Evolutionary conservation across 53 echinoderm and acorn worm species (phyloP).

Genomic region (Stichopus horrens): DNA sequence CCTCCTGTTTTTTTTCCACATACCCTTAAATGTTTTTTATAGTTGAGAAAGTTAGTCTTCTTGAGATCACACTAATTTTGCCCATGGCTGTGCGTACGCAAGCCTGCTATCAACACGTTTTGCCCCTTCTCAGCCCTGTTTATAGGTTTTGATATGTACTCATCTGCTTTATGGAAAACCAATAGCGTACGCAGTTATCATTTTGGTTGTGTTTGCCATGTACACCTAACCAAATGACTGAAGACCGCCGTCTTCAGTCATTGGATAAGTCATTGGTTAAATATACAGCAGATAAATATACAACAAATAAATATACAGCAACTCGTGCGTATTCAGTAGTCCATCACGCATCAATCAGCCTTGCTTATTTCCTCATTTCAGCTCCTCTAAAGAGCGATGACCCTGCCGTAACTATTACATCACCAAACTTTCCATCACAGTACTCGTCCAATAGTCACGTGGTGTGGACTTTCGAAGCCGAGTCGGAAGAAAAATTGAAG

Average conservation of each 20-base stretch:
- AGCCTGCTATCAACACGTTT: too few species aligned
- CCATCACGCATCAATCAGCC: not conserved
- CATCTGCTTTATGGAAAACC: too few species aligned
- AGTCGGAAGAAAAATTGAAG: not conserved
- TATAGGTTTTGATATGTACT: too few species aligned
- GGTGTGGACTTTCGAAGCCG: conserved; percentile 2
- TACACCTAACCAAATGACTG: too few species aligned
- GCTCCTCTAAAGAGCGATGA: not conserved
- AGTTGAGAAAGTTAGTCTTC: too few species aligned
- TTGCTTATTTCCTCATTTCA: not conserved
- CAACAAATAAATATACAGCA: not conserved
- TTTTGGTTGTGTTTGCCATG: too few species aligned
- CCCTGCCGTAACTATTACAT: not conserved
- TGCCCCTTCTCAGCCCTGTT: too few species aligned
- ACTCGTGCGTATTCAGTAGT: not conserved
- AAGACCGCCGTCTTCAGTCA: not conserved
- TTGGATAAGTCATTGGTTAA: not conserved
- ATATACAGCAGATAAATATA: not conserved
- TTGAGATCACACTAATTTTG: too few species aligned
- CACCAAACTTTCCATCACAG: conserved; percentile 23
- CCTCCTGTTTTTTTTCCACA: too few species aligned
- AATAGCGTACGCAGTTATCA: too few species aligned
- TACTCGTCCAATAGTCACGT: conserved; percentile 32
- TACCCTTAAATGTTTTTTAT: too few species aligned
- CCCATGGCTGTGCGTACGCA: too few species aligned